A percentile compares a stretch with the other conserved stretches of the same genome.
Evolutionary conservation across 2,888 invertebrate genomes (phyloP).

Genomic region (Galerucella nymphaeae): DNA sequence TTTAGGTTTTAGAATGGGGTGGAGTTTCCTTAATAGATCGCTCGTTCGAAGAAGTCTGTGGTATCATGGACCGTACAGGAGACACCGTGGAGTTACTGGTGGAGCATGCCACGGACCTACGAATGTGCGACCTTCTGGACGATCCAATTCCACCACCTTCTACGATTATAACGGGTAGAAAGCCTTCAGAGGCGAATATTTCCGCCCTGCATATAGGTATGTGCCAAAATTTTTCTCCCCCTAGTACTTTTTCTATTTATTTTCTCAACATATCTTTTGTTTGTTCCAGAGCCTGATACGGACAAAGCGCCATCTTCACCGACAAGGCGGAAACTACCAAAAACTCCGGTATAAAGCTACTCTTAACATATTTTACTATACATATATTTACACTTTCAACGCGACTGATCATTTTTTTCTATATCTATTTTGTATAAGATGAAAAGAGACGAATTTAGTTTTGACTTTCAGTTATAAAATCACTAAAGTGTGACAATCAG

Average conservation of each 20-base stretch:
- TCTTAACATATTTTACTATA: conserved; percentile 28
- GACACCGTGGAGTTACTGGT: conserved; percentile 89
- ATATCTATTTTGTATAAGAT: conserved; percentile 6
- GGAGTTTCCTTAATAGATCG: conserved; percentile 89
- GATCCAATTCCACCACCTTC: conserved; percentile 70
- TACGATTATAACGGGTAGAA: conserved; percentile 50
- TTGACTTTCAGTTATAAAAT: background rate
- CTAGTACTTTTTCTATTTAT: too few species aligned
- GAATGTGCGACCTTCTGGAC: conserved; percentile 77
- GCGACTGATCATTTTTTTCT: conserved; percentile 24
- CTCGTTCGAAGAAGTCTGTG: conserved; percentile 89
- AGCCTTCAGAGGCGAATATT: conserved; percentile 64
- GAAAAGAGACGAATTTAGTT: background rate
- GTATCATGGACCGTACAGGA: conserved; percentile 69
- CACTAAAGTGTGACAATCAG: conserved; percentile 13
- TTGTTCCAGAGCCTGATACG: conserved; percentile 81
- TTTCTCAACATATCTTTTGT: conserved; percentile 17
- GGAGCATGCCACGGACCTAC: conserved; percentile 81
- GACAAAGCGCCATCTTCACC: conserved; percentile 89
- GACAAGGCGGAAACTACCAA: conserved; percentile 93
- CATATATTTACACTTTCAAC: conserved; percentile 21
- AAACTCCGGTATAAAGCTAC: conserved; percentile 92
- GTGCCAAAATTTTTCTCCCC: conserved; percentile 43
- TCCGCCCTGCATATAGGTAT: conserved; percentile 73
- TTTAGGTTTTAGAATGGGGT: conserved; percentile 86